Conservation (phyloP, 1,140 invertebrate genomes). For the Charaxes varanes region DNA sequence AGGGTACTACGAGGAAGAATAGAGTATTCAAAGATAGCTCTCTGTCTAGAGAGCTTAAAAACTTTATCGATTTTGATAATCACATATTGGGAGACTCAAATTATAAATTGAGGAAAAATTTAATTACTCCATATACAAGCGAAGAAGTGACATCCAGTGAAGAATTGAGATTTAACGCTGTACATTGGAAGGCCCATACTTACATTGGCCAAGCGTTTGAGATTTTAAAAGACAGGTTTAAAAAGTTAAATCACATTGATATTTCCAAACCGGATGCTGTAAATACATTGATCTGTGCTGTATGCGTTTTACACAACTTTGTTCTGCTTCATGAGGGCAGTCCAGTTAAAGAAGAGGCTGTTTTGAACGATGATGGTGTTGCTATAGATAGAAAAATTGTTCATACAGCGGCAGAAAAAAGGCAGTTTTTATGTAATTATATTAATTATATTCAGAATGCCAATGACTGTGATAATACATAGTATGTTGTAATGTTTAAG, state of each 20-base stretch:
- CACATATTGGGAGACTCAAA: slow-evolving; percentile 56
- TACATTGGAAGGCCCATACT: slow-evolving; percentile 46
- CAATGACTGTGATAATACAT: not conserved
- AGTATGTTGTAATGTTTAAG: slow-evolving; percentile 1
- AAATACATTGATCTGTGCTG: slow-evolving; percentile 38
- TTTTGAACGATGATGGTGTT: slow-evolving; percentile 47
- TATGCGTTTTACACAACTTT: slow-evolving; percentile 63
- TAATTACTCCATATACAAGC: slow-evolving; percentile 56
- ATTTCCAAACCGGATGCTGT: slow-evolving; percentile 40
- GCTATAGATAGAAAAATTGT: slow-evolving; percentile 52
- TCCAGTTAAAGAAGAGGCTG: slow-evolving; percentile 46
- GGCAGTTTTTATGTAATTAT: slow-evolving; percentile 64
- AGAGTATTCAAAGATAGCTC: slow-evolving; percentile 54
- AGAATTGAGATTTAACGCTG: slow-evolving; percentile 64
- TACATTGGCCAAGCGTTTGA: slow-evolving; percentile 61
- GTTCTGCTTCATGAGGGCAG: slow-evolving; percentile 55
- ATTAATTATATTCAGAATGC: slow-evolving; percentile 51
- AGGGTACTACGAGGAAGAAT: slow-evolving; percentile 47
- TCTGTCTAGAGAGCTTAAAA: slow-evolving; percentile 45
- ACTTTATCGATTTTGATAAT: slow-evolving; percentile 56
- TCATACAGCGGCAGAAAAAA: slow-evolving; percentile 48
- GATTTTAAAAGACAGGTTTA: slow-evolving; percentile 49
- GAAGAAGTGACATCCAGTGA: slow-evolving; percentile 52
- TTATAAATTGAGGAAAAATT: slow-evolving; percentile 53
- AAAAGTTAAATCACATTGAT: slow-evolving; percentile 54